A percentile compares a stretch with the other conserved stretches of the same genome.
Evolutionary conservation across 2,888 invertebrate genomes (phyloP).

Genomic region (Carcina quercana): DNA sequence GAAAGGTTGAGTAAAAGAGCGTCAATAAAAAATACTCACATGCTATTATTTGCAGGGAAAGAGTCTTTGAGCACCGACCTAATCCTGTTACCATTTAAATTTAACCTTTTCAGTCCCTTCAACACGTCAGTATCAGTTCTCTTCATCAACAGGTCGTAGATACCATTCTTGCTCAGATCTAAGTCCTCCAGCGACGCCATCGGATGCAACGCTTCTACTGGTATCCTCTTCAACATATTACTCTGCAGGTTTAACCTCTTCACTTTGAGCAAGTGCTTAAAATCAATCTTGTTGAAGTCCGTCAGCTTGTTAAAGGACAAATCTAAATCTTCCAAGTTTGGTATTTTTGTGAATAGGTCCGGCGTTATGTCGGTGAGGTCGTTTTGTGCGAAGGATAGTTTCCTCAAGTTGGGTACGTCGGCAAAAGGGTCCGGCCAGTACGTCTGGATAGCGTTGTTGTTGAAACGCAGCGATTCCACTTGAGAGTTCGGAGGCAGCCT

Average conservation of each 20-base stretch:
- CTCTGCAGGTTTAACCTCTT: constrained; percentile 61
- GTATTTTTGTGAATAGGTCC: constrained; percentile 60
- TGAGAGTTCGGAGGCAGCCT: constrained; percentile 59
- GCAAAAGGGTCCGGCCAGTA: constrained; percentile 66
- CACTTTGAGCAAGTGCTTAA: constrained; percentile 41
- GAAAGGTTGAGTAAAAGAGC: no score
- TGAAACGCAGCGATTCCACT: constrained; percentile 53
- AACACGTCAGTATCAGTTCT: constrained; percentile 36
- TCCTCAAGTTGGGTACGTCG: constrained; percentile 47
- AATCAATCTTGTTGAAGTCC: constrained; percentile 50
- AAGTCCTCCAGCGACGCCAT: constrained; percentile 52
- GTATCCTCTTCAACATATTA: constrained; percentile 56
- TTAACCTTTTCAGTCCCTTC: constrained; percentile 48
- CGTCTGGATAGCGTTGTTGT: constrained; percentile 54
- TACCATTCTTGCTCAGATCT: constrained; percentile 66
- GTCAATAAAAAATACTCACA: constrained; percentile 59
- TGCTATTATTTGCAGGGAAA: constrained; percentile 46
- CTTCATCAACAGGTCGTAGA: constrained; percentile 46
- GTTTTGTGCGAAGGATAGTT: constrained; percentile 66
- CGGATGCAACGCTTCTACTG: constrained; percentile 47
- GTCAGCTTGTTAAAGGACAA: constrained; percentile 66
- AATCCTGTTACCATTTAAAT: constrained; percentile 65
- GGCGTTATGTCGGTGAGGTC: constrained; percentile 55
- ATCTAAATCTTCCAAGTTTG: constrained; percentile 60
- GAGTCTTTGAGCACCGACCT: constrained; percentile 54